Conservation (phyloP, 2,797 vertebrate species). For the Selene dorsalis region DNA sequence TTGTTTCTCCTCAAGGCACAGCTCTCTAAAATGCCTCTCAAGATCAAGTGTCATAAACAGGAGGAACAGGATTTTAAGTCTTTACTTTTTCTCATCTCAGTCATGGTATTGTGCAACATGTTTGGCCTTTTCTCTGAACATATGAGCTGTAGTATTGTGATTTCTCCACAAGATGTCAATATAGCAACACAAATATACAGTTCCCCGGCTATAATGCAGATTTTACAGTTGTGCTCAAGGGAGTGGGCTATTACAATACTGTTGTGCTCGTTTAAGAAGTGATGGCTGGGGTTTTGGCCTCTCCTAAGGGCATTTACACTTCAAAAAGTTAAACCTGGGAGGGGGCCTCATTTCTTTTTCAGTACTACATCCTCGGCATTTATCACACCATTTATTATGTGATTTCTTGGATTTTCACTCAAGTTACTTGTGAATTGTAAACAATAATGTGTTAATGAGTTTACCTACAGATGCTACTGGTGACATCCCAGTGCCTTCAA, state of each 20-base stretch:
- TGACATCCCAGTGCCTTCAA: not conserved
- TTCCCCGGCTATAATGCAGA: not conserved
- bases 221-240: constrained; percentile 25
- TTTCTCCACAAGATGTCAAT: constrained; percentile 78
- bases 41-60: not conserved
- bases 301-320: constrained; percentile 27
- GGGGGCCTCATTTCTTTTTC: constrained; percentile 10
- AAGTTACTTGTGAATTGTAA: constrained; percentile 6
- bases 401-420: constrained; percentile 19
- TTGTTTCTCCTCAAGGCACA: not conserved
- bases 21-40: not conserved
- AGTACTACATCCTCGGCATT: constrained; percentile 10
- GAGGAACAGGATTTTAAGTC: not conserved
- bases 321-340: constrained; percentile 38
- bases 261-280: constrained; percentile 44
- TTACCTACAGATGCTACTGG: not conserved
- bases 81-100: not conserved
- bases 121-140: not conserved
- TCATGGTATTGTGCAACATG: not conserved
- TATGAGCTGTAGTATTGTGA: constrained; percentile 32
- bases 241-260: constrained; percentile 28
- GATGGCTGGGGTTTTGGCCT: constrained; percentile 32
- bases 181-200: constrained; percentile 43
- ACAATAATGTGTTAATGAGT: constrained; percentile 15
- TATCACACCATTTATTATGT: constrained; percentile 4